Evolutionary conservation across 2,888 invertebrate species (phyloP), one percentile per base, ranked within the genome.

Genomic region (Chromoteleia sp.): DNA sequence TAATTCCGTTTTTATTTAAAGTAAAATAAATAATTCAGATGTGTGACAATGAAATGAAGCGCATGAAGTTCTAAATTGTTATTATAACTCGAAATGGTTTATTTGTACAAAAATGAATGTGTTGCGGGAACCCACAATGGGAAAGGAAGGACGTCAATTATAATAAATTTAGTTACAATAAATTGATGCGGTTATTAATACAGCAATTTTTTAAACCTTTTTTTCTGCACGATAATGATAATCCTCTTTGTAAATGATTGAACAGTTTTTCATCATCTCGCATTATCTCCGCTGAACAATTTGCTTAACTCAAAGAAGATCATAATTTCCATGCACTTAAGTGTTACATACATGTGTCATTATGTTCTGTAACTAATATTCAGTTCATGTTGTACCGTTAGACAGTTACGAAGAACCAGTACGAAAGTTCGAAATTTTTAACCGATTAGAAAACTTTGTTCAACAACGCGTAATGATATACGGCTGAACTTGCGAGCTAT

Each of bases 371-470:
- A 70, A 77, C 77, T 77, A 70, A 77, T 77, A 77, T 70, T 68
- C 77, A 70, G 77, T 70, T 77, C 70, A 63, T 4, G 1, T n/a
- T 58, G 45, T 63, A 70, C 77, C 77, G 77, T 77, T 77, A 77
- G 63, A 61, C 63, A 63, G 43, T 75, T 77, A 70, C 30, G 54
- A 45, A 70, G 61, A 77, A 70, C 70, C 77, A 70, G 70, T 77
- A 77, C 77, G 70, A 77, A 77, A 77, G 77, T 77, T 70, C 14
- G 65, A 65, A 75, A 75, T 70, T 68, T 75, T 70, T 70, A 77
- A 77, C 70, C 70, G 77, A 77, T 77, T 77, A 77, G 70, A 77
- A 77, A 77, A 77, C 67, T 77, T 77, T 70, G 70, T 77, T 68
- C 63, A 63, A 70, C 61, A 63, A 63, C 76, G 52, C 17, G 61